Conservation (phyloP, 2,113 vertebrate genomes). For the Alosa alosa region DNA sequence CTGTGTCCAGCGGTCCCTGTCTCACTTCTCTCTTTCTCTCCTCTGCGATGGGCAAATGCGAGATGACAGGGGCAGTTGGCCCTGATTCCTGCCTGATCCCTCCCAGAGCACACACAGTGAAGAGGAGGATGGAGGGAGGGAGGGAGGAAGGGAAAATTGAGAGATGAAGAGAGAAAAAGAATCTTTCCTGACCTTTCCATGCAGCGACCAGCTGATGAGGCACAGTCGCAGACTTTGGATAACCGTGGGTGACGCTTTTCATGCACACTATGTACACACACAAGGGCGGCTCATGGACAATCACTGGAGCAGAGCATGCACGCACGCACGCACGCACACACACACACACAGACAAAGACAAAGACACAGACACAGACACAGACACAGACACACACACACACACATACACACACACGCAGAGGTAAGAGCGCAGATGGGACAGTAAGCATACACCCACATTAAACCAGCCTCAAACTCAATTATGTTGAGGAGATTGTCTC, state of each 20-base stretch:
- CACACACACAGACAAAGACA: constrained; percentile 7
- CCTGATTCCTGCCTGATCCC: constrained; percentile 38
- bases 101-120: constrained; percentile 28
- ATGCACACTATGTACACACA: constrained; percentile 26
- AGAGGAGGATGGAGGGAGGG: background rate
- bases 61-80: constrained; percentile 58
- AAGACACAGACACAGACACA: background rate
- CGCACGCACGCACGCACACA: constrained; percentile 29
- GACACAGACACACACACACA: background rate
- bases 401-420: background rate
- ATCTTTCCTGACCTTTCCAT: constrained; percentile 60
- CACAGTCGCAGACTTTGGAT: constrained; percentile 47
- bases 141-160: constrained; percentile 5
- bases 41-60: constrained; percentile 45
- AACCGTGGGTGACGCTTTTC: constrained; percentile 50
- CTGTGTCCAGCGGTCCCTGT: constrained; percentile 46
- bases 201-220: constrained; percentile 53
- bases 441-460: constrained; percentile 28
- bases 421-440: constrained; percentile 26
- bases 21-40: constrained; percentile 49
- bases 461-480: constrained; percentile 51
- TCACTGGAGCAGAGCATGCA: background rate
- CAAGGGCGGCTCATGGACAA: background rate
- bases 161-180: constrained; percentile 33
- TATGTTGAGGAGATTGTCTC: constrained; percentile 49